Conservation (phyloP, 2,113 vertebrate genomes). For the Trogon surrucura region DNA sequence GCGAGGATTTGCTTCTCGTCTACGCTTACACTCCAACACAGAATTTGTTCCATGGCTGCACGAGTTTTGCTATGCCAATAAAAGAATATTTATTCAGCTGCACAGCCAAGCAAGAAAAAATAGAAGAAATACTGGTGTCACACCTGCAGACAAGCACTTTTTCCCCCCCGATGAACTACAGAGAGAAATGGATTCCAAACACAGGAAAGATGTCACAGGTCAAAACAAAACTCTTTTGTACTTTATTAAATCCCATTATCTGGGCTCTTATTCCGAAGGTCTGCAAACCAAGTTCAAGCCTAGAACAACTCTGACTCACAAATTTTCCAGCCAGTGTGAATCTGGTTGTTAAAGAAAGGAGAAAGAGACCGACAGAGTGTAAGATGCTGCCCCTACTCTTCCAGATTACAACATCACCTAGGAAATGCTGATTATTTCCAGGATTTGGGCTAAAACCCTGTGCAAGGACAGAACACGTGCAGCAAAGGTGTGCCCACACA, state of each 20-base stretch:
- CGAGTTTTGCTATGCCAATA: not conserved
- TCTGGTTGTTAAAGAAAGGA: not conserved
- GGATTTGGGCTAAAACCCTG: not conserved
- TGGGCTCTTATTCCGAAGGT: not conserved
- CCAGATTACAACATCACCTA: accelerated
- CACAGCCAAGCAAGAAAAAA: not conserved
- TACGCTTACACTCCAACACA: not conserved
- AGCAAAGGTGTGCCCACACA: accelerated
- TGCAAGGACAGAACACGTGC: too few species aligned
- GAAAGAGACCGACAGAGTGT: accelerated
- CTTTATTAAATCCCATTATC: not conserved
- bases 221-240: not conserved
- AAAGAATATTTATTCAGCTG: not conserved
- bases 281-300: not conserved
- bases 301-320: not conserved
- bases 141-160: not conserved
- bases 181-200: not conserved
- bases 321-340: not conserved
- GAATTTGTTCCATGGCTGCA: not conserved
- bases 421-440: not conserved
- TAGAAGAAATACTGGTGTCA: not conserved
- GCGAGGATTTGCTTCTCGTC: not conserved
- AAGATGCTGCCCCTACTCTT: not conserved
- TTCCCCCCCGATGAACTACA: not conserved
- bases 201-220: not conserved